A percentile compares a stretch with the other conserved stretches of the same genome.
These are phyloP conservation scores for Cyprinodon diabolis DNA, from an alignment of 2,797 vertebrate genomes.

Conservation along the genomic window DNA sequence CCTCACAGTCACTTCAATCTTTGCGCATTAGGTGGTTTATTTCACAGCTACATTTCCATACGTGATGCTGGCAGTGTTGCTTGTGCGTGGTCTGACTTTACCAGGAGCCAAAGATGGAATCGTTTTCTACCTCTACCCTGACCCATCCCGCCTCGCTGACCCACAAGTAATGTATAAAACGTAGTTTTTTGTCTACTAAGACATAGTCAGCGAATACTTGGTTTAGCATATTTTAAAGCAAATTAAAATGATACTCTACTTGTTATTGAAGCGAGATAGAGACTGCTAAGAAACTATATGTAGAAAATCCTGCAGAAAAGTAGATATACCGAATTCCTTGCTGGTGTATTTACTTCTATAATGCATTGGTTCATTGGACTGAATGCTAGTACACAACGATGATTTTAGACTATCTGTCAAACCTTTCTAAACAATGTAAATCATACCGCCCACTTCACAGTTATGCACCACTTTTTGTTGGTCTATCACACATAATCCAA, in stretches of 20 bases:
- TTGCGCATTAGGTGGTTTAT: conserved; percentile 84
- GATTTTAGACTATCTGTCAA: too few species aligned
- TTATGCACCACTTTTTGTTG: too few species aligned
- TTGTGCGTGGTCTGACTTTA: conserved; percentile 91
- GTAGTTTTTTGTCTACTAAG: background rate
- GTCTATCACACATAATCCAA: too few species aligned
- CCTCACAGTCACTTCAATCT: background rate
- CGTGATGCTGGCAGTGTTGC: conserved; percentile 90
- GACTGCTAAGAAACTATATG: too few species aligned
- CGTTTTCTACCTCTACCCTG: conserved; percentile 94
- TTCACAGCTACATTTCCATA: conserved; percentile 97
- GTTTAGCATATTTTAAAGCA: background rate
- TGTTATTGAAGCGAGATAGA: background rate
- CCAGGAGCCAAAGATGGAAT: conserved; percentile 92
- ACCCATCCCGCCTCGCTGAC: conserved; percentile 89
- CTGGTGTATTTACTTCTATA: too few species aligned
- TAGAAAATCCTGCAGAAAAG: too few species aligned
- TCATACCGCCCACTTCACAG: too few species aligned
- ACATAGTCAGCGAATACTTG: background rate
- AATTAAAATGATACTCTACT: background rate
- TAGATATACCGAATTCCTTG: too few species aligned
- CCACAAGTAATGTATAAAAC: conserved; percentile 68
- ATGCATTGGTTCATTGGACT: too few species aligned
- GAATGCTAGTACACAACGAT: too few species aligned
- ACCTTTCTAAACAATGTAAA: too few species aligned